A percentile compares a stretch with the other conserved stretches of the same genome.
Conservation (phyloP, 1,140 invertebrate genomes). For the Panagrolaimus sp. region DNA sequence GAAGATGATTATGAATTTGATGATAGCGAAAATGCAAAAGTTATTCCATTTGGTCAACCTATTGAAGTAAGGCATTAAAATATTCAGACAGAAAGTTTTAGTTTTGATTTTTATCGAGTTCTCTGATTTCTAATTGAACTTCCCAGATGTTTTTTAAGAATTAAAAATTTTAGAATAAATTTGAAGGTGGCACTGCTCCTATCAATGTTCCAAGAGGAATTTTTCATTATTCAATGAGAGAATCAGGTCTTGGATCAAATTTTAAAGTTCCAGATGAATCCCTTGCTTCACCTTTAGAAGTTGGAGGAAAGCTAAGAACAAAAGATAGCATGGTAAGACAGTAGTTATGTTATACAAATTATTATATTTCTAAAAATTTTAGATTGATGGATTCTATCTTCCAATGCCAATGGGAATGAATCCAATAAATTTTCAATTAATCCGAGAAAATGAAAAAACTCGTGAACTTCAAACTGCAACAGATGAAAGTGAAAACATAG, state of each 20-base stretch:
- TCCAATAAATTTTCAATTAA: slow-evolving; percentile 16
- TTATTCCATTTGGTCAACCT: background rate
- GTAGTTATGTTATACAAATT: background rate
- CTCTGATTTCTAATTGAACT: too few species aligned
- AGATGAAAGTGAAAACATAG: background rate
- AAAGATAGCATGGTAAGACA: slow-evolving; percentile 6
- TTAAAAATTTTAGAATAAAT: background rate
- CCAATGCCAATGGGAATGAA: slow-evolving; percentile 17
- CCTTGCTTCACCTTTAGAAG: background rate
- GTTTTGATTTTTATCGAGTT: too few species aligned
- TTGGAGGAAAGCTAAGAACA: background rate
- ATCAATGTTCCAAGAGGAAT: slow-evolving; percentile 1
- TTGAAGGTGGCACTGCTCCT: background rate
- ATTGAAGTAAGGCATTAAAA: background rate
- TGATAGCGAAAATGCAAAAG: background rate
- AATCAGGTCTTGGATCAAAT: background rate
- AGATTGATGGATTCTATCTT: slow-evolving; percentile 13
- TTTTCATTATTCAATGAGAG: slow-evolving; percentile 7
- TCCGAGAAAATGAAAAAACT: background rate
- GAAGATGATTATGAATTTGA: too few species aligned
- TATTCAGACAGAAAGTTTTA: too few species aligned
- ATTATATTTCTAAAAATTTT: background rate
- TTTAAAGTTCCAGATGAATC: background rate
- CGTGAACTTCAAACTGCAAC: slow-evolving; percentile 1
- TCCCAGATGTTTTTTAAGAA: background rate